These are phyloP conservation scores for Nineta flava DNA, from an alignment of 2,888 invertebrate species.

Conservation along the genomic window DNA sequence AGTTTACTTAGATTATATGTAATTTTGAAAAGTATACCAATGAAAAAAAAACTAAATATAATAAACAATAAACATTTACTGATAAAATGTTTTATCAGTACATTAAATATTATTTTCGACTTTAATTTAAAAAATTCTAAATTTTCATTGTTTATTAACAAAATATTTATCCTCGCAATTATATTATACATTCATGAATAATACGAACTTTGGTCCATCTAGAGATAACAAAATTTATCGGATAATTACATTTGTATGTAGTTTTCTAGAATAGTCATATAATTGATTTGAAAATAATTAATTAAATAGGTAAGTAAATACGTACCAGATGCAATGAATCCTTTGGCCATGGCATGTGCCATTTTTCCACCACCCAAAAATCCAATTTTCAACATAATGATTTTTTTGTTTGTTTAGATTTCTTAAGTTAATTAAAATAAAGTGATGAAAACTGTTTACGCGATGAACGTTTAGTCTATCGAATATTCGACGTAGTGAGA, in stretches of 20 bases:
- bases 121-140: too few relatives aligned
- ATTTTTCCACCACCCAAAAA: conserved; percentile 86
- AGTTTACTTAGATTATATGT: too few relatives aligned
- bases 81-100: too few relatives aligned
- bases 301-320: conserved; percentile 4
- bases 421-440: neutral
- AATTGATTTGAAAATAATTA: too few relatives aligned
- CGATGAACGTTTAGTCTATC: too few relatives aligned
- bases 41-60: too few relatives aligned
- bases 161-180: too few relatives aligned
- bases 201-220: neutral
- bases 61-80: too few relatives aligned
- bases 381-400: conserved; percentile 53
- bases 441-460: neutral
- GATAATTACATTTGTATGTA: neutral
- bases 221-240: neutral
- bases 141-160: too few relatives aligned
- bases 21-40: too few relatives aligned
- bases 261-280: neutral
- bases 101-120: too few relatives aligned
- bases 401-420: neutral
- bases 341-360: conserved; percentile 82
- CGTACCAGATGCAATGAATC: conserved; percentile 73
- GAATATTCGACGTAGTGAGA: too few relatives aligned
- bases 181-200: neutral